phyloP scores from a whole-genome alignment of 2,113 vertebrate species.

The Carlito syrichta region DNA sequence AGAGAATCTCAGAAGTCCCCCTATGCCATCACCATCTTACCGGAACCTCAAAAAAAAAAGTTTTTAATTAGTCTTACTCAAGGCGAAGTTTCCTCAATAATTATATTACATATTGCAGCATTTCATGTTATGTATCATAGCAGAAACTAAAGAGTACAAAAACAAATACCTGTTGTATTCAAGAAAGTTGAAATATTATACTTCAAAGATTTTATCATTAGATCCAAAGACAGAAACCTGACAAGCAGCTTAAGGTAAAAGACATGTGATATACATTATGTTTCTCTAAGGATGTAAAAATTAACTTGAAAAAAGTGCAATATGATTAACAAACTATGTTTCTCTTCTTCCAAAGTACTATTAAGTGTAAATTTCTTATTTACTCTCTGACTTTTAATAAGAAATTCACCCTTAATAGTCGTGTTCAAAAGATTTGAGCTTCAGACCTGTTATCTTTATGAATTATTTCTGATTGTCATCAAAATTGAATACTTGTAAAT shows the following conservation, averaged over 20 bases:
- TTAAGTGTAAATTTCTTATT: neutral
- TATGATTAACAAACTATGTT: neutral
- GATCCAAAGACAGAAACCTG: slow-evolving; percentile 24
- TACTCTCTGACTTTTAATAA: no score
- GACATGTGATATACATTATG: neutral
- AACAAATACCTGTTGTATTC: neutral
- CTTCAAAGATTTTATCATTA: neutral
- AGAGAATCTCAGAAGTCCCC: no score
- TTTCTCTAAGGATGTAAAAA: neutral
- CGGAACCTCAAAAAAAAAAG: no score
- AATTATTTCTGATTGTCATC: slow-evolving; percentile 17
- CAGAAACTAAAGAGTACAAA: slow-evolving; percentile 14
- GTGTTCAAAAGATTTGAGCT: neutral
- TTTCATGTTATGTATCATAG: neutral
- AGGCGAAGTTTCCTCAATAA: slow-evolving; percentile 32
- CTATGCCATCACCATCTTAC: no score
- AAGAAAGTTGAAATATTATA: neutral
- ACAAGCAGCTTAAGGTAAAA: slow-evolving; percentile 7
- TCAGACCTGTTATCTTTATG: neutral
- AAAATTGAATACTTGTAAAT: neutral
- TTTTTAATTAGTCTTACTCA: neutral
- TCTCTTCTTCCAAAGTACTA: neutral
- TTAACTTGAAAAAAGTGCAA: neutral
- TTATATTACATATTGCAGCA: neutral
- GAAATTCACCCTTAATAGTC: neutral